Evolutionary conservation across 1,140 invertebrate genomes (phyloP).

Genomic region (Philaenus spumarius): DNA sequence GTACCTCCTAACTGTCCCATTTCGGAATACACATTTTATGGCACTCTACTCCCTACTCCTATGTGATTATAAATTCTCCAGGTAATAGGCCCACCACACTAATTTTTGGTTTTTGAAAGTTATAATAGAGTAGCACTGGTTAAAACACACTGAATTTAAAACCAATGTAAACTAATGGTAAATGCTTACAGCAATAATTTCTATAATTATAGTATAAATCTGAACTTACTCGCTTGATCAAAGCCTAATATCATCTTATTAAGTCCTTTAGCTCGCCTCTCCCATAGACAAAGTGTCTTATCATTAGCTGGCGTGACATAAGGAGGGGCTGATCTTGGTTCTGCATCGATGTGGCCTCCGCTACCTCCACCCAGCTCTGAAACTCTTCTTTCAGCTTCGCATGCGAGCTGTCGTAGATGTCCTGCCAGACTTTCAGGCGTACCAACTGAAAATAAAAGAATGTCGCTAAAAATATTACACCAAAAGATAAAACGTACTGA

Average conservation of each 20-base stretch:
- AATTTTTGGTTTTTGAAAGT: too few relatives aligned
- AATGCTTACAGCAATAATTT: background rate
- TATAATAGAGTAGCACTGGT: too few relatives aligned
- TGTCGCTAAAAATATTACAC: too few relatives aligned
- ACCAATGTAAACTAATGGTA: background rate
- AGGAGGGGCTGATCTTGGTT: conserved; percentile 16
- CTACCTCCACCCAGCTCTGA: conserved; percentile 57
- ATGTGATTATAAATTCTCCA: too few relatives aligned
- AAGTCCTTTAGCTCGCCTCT: conserved; percentile 71
- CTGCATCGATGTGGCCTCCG: conserved; percentile 36
- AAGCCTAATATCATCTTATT: conserved; percentile 64
- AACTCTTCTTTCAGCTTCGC: conserved; percentile 71
- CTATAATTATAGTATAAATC: too few relatives aligned
- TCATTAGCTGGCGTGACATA: conserved; percentile 56
- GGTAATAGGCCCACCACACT: too few relatives aligned
- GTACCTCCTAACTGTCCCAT: too few relatives aligned
- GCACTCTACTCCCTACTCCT: too few relatives aligned
- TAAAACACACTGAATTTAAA: too few relatives aligned
- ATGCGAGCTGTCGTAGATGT: conserved; percentile 64
- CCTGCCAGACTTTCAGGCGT: conserved; percentile 59
- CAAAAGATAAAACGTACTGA: too few relatives aligned
- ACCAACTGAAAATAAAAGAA: conserved; percentile 52
- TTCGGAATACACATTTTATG: too few relatives aligned
- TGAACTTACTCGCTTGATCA: conserved; percentile 58
- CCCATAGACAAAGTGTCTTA: conserved; percentile 81